phyloP scores from a whole-genome alignment of 2,888 invertebrate species.

The Esperia sulphurella region DNA sequence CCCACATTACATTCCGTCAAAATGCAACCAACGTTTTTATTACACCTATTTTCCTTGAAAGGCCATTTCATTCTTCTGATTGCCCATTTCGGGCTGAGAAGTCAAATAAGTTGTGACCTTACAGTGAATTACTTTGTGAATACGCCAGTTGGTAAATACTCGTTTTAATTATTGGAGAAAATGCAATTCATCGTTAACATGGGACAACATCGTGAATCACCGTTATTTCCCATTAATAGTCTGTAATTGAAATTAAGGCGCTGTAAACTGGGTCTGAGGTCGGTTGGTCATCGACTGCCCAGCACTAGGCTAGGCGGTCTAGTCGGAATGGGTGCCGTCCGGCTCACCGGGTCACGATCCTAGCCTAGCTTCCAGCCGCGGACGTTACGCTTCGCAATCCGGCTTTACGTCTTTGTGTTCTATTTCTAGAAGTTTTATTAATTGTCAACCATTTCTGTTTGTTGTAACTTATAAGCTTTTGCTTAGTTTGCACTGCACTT shows the following conservation, averaged over 20 bases:
- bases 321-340: slow-evolving; percentile 47
- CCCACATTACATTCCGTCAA: slow-evolving; percentile 67
- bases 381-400: slow-evolving; percentile 29
- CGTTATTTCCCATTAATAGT: not conserved
- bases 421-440: slow-evolving; percentile 31
- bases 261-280: slow-evolving; percentile 30
- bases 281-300: slow-evolving; percentile 49
- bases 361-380: slow-evolving; percentile 46
- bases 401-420: slow-evolving; percentile 46
- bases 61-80: slow-evolving; percentile 4
- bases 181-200: too few species aligned
- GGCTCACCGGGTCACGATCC: slow-evolving; percentile 23
- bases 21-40: slow-evolving; percentile 68
- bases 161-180: too few species aligned
- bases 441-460: too few species aligned
- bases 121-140: not conserved
- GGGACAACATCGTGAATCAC: not conserved
- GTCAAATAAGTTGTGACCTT: slow-evolving; percentile 2
- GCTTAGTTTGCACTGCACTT: too few species aligned
- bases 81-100: not conserved
- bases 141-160: not conserved
- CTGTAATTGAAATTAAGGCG: not conserved
- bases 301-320: slow-evolving; percentile 61
- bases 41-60: slow-evolving; percentile 44
- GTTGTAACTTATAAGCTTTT: too few species aligned